phyloP scores from a whole-genome alignment of 1,140 invertebrate species.

The Eupeodes corollae region DNA sequence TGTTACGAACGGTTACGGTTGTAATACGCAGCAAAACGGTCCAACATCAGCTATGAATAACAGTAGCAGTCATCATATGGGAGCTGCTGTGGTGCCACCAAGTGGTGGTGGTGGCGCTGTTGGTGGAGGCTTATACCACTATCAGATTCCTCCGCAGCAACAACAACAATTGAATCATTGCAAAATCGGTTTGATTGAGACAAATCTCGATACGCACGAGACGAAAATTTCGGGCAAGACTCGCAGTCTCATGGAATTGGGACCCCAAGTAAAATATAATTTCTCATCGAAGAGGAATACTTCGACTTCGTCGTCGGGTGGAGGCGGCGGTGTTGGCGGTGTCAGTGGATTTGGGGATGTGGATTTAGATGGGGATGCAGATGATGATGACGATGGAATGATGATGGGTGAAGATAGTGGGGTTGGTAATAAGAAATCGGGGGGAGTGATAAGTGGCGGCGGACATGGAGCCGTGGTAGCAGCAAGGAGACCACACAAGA shows the following conservation, averaged over 20 bases:
- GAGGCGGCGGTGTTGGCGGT: conserved; percentile 9
- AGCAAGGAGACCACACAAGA: conserved; percentile 61
- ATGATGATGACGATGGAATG: conserved; percentile 6
- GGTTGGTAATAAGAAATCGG: conserved; percentile 10
- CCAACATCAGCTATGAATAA: not conserved
- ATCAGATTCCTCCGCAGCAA: conserved; percentile 6
- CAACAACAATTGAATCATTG: not conserved
- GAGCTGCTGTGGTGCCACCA: not conserved
- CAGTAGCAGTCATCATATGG: not conserved
- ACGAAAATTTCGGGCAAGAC: conserved; percentile 52
- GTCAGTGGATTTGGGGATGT: conserved; percentile 7
- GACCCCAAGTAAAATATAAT: conserved; percentile 27
- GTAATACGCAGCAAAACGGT: not conserved
- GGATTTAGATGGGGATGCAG: conserved; percentile 5
- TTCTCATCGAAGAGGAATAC: not conserved
- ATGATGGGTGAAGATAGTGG: conserved; percentile 5
- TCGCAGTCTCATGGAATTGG: conserved; percentile 66
- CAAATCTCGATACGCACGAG: conserved; percentile 66
- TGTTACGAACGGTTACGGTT: conserved; percentile 13
- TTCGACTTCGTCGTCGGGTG: not conserved
- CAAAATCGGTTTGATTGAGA: conserved; percentile 63
- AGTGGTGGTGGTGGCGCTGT: not conserved
- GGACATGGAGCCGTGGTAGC: conserved; percentile 23
- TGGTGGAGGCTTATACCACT: not conserved
- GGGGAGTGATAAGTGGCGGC: conserved; percentile 9